phyloP scores from a whole-genome alignment of 1,140 invertebrate species.

The Himalopsyche phryganea region DNA sequence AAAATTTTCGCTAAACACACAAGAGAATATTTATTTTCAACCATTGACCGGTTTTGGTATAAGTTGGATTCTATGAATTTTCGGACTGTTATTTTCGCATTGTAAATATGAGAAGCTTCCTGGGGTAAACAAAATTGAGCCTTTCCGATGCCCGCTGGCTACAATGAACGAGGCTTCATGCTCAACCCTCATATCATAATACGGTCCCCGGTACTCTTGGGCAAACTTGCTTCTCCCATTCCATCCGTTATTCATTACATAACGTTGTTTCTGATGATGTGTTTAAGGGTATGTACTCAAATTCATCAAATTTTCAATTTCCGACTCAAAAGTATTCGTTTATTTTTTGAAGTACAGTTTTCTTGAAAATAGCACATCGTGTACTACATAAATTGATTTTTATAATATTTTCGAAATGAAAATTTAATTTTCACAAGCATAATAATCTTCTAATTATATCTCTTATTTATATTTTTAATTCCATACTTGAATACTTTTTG shows the following conservation, averaged over 20 bases:
- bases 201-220: slow-evolving; percentile 9
- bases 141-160: slow-evolving; percentile 24
- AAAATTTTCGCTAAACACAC: no score
- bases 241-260: slow-evolving; percentile 26
- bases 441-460: no score
- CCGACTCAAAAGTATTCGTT: slow-evolving; percentile 16
- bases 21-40: no score
- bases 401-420: no score
- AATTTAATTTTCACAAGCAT: no score
- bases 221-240: slow-evolving; percentile 15
- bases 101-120: slow-evolving; percentile 32
- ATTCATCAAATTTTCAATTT: slow-evolving; percentile 3
- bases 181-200: slow-evolving; percentile 15
- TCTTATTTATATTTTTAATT: no score
- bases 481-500: no score
- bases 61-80: slow-evolving; percentile 7
- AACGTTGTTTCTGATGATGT: slow-evolving; percentile 24
- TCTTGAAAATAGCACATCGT: no score
- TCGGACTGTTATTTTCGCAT: slow-evolving; percentile 32
- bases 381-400: no score
- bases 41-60: neutral
- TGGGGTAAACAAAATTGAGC: slow-evolving; percentile 27
- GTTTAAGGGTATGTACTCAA: slow-evolving; percentile 8
- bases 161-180: neutral
- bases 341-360: no score